phyloP scores from a whole-genome alignment of 2,113 vertebrate genomes.

The Thamnaconus septentrionalis region DNA sequence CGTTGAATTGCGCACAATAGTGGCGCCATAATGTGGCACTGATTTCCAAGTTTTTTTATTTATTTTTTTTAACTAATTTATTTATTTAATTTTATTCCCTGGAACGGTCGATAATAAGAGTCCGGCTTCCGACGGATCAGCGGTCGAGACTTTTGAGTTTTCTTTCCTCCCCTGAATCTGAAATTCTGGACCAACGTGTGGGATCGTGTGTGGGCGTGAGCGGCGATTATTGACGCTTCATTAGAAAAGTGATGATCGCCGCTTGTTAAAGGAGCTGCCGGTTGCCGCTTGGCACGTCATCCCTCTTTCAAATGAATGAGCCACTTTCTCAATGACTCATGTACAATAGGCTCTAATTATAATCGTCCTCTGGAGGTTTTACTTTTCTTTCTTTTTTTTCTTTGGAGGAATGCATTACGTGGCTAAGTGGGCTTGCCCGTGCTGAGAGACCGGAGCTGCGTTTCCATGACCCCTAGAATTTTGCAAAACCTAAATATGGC shows the following conservation, averaged over 20 bases:
- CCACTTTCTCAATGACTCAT: slow-evolving; percentile 39
- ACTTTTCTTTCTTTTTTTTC: background rate
- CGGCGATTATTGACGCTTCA: slow-evolving; percentile 31
- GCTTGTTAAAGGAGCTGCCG: slow-evolving; percentile 21
- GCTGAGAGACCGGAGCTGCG: too few species aligned
- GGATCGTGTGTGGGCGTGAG: too few species aligned
- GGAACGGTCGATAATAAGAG: too few species aligned
- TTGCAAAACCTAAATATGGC: too few species aligned
- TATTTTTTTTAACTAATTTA: slow-evolving; percentile 1
- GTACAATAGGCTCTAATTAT: slow-evolving; percentile 52
- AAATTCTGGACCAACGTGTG: background rate
- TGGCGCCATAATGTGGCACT: slow-evolving; percentile 1
- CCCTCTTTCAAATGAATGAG: slow-evolving; percentile 37
- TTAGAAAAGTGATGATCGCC: slow-evolving; percentile 37
- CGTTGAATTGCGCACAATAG: background rate
- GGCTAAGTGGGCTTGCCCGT: slow-evolving; percentile 2
- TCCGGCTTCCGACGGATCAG: too few species aligned
- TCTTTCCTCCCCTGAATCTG: background rate
- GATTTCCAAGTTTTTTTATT: slow-evolving; percentile 44
- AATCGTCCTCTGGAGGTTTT: slow-evolving; percentile 29
- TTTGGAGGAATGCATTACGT: slow-evolving; percentile 17
- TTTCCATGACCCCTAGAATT: too few species aligned
- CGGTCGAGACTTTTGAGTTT: background rate
- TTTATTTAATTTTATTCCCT: too few species aligned
- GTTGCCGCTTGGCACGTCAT: slow-evolving; percentile 13